These are phyloP conservation scores for Xiphophorus birchmanni DNA, from an alignment of 2,797 vertebrate genomes.

Conservation along the genomic window DNA sequence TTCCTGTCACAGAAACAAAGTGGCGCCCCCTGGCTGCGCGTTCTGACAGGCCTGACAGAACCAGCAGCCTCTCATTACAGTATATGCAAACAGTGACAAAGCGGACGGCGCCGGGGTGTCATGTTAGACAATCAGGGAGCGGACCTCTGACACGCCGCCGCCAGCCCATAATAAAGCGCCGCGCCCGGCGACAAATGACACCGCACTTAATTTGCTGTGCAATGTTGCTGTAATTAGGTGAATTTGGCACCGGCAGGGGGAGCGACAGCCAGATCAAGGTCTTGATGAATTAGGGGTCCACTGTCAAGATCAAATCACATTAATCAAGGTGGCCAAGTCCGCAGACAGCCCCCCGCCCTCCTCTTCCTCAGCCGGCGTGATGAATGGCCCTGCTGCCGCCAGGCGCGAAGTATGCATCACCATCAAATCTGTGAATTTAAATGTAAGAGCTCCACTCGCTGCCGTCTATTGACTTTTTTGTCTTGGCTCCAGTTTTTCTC, in stretches of 20 bases:
- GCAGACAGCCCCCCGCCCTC: constrained; percentile 59
- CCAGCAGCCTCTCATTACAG: constrained; percentile 78
- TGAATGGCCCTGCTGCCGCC: constrained; percentile 78
- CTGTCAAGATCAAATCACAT: constrained; percentile 87
- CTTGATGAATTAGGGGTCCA: constrained; percentile 89
- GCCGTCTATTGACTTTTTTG: constrained; percentile 77
- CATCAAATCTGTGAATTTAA: constrained; percentile 83
- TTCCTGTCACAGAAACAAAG: constrained; percentile 29
- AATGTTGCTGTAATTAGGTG: constrained; percentile 89
- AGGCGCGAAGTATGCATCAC: constrained; percentile 79
- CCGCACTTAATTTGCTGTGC: constrained; percentile 86
- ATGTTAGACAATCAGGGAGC: constrained; percentile 81
- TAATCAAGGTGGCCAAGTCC: constrained; percentile 86
- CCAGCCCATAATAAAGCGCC: constrained; percentile 78
- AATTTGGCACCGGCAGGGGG: constrained; percentile 83
- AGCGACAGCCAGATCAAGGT: constrained; percentile 84
- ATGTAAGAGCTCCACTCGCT: constrained; percentile 79
- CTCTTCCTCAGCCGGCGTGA: constrained; percentile 67
- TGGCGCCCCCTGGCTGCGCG: constrained; percentile 30
- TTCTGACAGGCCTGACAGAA: constrained; percentile 77
- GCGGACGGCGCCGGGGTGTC: constrained; percentile 72
- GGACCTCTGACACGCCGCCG: constrained; percentile 81
- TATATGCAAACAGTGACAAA: constrained; percentile 84
- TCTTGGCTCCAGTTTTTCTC: constrained; percentile 38
- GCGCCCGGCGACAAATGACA: constrained; percentile 81